Conservation (phyloP, 2,888 invertebrate genomes). For the Aspidiotus destructor region DNA sequence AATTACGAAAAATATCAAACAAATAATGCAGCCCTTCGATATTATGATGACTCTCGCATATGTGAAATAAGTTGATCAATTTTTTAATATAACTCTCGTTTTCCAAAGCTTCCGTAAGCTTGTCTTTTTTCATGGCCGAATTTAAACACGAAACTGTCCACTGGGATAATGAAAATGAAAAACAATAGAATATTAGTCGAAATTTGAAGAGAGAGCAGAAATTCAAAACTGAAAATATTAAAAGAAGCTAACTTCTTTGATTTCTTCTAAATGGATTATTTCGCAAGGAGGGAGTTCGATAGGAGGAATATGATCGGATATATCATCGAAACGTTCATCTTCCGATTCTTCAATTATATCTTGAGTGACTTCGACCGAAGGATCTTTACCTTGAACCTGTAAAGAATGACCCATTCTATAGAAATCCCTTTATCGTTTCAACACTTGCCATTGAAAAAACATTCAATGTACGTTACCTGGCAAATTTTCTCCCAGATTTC, state of each 20-base stretch:
- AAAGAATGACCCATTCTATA: slow-evolving; percentile 36
- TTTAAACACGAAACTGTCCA: slow-evolving; percentile 78
- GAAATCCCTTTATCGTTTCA: not conserved
- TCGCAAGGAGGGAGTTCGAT: slow-evolving; percentile 94
- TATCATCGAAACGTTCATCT: slow-evolving; percentile 94
- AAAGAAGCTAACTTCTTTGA: slow-evolving; percentile 56
- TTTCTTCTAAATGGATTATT: slow-evolving; percentile 84
- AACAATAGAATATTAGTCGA: slow-evolving; percentile 7
- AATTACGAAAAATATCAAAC: slow-evolving; percentile 96
- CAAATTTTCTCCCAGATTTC: slow-evolving; percentile 99
- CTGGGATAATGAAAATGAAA: slow-evolving; percentile 37
- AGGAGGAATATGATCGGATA: slow-evolving; percentile 87
- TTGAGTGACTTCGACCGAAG: slow-evolving; percentile 94
- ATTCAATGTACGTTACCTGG: slow-evolving; percentile 52
- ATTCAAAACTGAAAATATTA: slow-evolving; percentile 9
- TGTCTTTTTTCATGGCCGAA: slow-evolving; percentile 84
- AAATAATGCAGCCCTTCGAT: slow-evolving; percentile 88
- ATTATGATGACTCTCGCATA: slow-evolving; percentile 95
- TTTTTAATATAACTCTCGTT: slow-evolving; percentile 92
- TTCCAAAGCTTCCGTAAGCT: slow-evolving; percentile 84
- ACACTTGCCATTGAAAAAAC: too few species aligned
- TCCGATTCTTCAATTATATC: slow-evolving; percentile 92
- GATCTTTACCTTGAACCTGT: slow-evolving; percentile 96
- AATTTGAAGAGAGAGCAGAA: not conserved
- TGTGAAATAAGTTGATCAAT: slow-evolving; percentile 86